Evolutionary conservation across 92 coral and sea anemone genomes (phyloP).

Genomic region (Porites cylindrica): DNA sequence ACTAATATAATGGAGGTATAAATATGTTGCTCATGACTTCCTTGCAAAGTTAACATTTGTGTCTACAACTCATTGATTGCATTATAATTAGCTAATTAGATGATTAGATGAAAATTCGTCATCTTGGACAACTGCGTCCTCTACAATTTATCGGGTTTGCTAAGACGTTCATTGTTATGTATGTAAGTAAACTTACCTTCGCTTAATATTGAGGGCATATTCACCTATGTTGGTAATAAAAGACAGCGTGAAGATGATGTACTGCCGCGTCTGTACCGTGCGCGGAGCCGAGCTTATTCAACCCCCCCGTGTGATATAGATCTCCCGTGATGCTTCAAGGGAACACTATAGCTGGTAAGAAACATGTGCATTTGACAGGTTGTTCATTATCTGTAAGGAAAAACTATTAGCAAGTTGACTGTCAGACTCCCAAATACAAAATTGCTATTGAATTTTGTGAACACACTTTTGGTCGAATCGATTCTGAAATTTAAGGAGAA

Average conservation of each 20-base stretch:
- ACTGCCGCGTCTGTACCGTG: not conserved
- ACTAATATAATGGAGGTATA: too few species aligned
- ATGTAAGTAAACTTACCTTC: slow-evolving; percentile 59
- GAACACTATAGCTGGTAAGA: slow-evolving; percentile 15
- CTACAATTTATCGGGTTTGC: not conserved
- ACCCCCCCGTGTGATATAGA: slow-evolving; percentile 16
- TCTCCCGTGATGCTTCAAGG: slow-evolving; percentile 22
- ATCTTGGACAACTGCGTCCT: not conserved
- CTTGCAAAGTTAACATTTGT: not conserved
- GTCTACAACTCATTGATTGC: not conserved
- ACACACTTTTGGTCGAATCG: too few species aligned
- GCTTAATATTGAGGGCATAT: slow-evolving; percentile 70
- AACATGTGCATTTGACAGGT: slow-evolving; percentile 26
- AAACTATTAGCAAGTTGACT: not conserved
- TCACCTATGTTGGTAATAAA: not conserved
- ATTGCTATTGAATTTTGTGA: not conserved
- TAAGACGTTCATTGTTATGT: not conserved
- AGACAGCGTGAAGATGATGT: not conserved
- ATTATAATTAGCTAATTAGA: not conserved
- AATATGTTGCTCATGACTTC: not conserved
- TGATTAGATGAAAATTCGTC: not conserved
- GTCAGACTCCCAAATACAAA: not conserved
- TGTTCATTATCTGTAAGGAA: not conserved
- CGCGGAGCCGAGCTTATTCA: too few species aligned
- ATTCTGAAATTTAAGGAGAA: too few species aligned